phyloP scores from a whole-genome alignment of 1,140 invertebrate species.

The Drosophila rufa region DNA sequence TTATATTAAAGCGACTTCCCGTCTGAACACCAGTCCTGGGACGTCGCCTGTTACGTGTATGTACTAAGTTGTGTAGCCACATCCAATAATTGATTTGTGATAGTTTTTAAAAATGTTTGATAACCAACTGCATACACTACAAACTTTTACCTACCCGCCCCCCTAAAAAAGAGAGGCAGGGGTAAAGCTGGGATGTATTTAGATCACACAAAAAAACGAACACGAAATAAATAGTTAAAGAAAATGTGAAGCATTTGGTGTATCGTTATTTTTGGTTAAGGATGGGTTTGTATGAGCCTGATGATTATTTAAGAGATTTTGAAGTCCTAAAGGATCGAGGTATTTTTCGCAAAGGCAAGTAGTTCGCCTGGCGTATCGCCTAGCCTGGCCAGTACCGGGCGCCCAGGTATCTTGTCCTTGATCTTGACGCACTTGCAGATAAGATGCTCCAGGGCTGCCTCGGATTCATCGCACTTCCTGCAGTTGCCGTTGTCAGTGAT shows the following conservation, averaged over 20 bases:
- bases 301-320: too few relatives aligned
- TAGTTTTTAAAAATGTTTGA: constrained; percentile 81
- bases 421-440: too few relatives aligned
- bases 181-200: constrained; percentile 63
- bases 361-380: too few relatives aligned
- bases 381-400: too few relatives aligned
- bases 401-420: too few relatives aligned
- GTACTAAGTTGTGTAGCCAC: constrained; percentile 74
- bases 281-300: too few relatives aligned
- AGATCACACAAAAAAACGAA: constrained; percentile 53
- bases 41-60: constrained; percentile 47
- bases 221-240: constrained; percentile 53
- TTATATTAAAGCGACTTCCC: constrained; percentile 47
- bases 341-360: too few relatives aligned
- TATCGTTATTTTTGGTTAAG: too few relatives aligned
- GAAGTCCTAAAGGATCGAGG: too few relatives aligned
- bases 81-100: constrained; percentile 83
- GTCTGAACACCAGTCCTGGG: constrained; percentile 5
- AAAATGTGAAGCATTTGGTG: neutral
- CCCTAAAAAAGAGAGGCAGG: constrained; percentile 15
- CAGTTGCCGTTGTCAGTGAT: too few relatives aligned
- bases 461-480: too few relatives aligned
- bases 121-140: constrained; percentile 59
- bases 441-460: too few relatives aligned
- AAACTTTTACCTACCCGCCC: constrained; percentile 38